Evolutionary conservation across 1,140 invertebrate genomes (phyloP).

Genomic region (Pachyrhynchus sulphureomaculatus): DNA sequence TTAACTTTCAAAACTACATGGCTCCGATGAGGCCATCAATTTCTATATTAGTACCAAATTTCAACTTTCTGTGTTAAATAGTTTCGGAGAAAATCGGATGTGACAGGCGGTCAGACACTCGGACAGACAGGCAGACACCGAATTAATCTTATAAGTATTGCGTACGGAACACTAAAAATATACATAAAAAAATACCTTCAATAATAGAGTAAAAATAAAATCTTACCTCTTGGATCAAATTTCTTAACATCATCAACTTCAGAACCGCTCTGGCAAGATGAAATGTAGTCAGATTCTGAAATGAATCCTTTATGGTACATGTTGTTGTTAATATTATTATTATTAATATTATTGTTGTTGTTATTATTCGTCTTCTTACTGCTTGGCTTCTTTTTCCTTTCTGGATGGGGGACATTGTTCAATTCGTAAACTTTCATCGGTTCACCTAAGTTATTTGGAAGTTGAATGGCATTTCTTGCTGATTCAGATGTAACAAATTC

Average conservation of each 20-base stretch:
- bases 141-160: no score
- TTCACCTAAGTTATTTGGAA: conserved; percentile 48
- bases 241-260: conserved; percentile 64
- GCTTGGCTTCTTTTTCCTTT: conserved; percentile 57
- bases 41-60: no score
- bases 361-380: conserved; percentile 51
- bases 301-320: conserved; percentile 26
- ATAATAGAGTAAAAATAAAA: no score
- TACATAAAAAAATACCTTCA: no score
- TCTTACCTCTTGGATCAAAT: conserved; percentile 52
- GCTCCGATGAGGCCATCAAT: no score
- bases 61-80: no score
- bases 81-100: no score
- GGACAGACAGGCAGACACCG: no score
- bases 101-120: no score
- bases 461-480: conserved; percentile 75
- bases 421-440: conserved; percentile 58
- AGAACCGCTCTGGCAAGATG: conserved; percentile 66
- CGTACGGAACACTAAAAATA: no score
- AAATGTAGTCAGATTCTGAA: conserved; percentile 40
- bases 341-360: conserved; percentile 41
- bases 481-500: conserved; percentile 87
- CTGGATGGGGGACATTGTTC: conserved; percentile 59
- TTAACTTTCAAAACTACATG: no score
- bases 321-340: conserved; percentile 41